phyloP scores from a whole-genome alignment of 2,113 vertebrate species.

The Tiliqua scincoides region DNA sequence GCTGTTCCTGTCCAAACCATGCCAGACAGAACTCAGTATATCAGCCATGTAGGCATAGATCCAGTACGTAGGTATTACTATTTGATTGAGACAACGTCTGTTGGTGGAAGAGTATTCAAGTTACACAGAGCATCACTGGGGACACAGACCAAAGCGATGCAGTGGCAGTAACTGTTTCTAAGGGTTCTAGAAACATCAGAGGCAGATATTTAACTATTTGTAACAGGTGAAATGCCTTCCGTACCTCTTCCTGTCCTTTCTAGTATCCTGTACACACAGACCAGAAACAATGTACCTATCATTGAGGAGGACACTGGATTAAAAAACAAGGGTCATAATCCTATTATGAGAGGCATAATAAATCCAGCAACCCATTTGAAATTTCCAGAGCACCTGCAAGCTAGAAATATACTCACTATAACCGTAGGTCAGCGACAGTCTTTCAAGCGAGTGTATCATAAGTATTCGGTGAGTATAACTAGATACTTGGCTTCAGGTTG shows the following conservation, averaged over 20 bases:
- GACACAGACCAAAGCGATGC: not conserved
- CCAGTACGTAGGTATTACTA: not conserved
- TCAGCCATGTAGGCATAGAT: not conserved
- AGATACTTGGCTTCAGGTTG: not conserved
- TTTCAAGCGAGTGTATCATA: not conserved
- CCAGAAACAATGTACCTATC: not conserved
- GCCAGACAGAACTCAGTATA: not conserved
- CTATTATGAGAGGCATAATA: conserved; percentile 77
- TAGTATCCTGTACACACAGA: not conserved
- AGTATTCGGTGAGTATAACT: conserved; percentile 28
- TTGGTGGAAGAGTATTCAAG: not conserved
- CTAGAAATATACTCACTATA: conserved; percentile 7
- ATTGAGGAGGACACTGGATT: conserved; percentile 55
- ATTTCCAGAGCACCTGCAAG: not conserved
- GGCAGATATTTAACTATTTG: not conserved
- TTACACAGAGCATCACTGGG: not conserved
- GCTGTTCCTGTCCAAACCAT: not conserved
- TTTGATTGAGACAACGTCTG: not conserved
- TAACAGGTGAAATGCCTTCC: not conserved
- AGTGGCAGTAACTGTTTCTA: not conserved
- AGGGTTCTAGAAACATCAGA: not conserved
- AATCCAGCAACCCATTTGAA: conserved; percentile 58
- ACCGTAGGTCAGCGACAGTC: conserved; percentile 10
- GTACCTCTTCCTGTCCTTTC: not conserved
- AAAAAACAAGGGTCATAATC: conserved; percentile 80